These are phyloP conservation scores for Aphidius gifuensis DNA, from an alignment of 1,140 invertebrate species.

Conservation along the genomic window DNA sequence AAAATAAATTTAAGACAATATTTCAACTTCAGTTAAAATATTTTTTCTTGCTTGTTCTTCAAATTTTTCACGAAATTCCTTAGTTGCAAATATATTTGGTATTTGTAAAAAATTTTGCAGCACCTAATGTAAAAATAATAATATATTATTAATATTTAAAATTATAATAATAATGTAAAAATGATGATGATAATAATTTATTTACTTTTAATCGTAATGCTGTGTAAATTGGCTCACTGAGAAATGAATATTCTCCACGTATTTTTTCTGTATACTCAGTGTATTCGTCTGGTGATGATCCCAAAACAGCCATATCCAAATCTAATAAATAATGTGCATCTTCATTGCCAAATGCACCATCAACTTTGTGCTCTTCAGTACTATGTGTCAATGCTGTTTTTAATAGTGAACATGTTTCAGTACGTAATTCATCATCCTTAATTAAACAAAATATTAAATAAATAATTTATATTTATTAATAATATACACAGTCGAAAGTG, in stretches of 20 bases:
- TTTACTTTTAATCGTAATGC: slow-evolving; percentile 59
- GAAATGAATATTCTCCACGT: slow-evolving; percentile 59
- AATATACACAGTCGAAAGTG: neutral
- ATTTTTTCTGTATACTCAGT: slow-evolving; percentile 56
- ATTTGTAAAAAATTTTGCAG: slow-evolving; percentile 64
- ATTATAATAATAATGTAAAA: slow-evolving; percentile 10
- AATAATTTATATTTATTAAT: neutral
- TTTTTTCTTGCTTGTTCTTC: slow-evolving; percentile 62
- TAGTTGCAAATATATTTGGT: slow-evolving; percentile 66
- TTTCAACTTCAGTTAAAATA: slow-evolving; percentile 60
- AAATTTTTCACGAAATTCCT: slow-evolving; percentile 60
- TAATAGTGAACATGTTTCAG: slow-evolving; percentile 55
- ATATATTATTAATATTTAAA: slow-evolving; percentile 2
- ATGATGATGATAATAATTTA: slow-evolving; percentile 4
- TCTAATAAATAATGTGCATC: slow-evolving; percentile 64
- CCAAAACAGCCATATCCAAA: slow-evolving; percentile 62
- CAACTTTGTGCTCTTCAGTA: slow-evolving; percentile 62
- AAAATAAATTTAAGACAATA: slow-evolving; percentile 40
- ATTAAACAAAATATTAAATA: slow-evolving; percentile 11
- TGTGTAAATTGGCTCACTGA: slow-evolving; percentile 58
- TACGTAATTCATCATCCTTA: slow-evolving; percentile 50
- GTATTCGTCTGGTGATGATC: slow-evolving; percentile 54
- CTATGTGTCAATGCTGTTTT: slow-evolving; percentile 57
- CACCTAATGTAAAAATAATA: slow-evolving; percentile 50
- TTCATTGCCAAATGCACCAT: slow-evolving; percentile 57